Evolutionary conservation across 1,140 invertebrate genomes (phyloP).

Genomic region (Acromyrmex heyeri): DNA sequence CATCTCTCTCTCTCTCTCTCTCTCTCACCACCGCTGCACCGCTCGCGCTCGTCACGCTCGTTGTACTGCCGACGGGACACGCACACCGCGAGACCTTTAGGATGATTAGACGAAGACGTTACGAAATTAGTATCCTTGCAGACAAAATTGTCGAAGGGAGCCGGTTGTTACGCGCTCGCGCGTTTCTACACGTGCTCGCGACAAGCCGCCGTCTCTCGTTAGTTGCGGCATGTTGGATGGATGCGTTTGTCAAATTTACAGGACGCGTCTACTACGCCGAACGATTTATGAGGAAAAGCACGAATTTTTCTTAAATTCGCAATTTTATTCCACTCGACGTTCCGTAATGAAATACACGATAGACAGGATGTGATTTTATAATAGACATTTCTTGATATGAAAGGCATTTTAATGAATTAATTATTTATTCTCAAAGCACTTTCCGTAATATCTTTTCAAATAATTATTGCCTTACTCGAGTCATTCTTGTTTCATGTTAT

Average conservation of each 20-base stretch:
- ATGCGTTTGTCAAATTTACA: slow-evolving; percentile 34
- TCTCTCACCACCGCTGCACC: slow-evolving; percentile 39
- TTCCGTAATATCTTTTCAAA: background rate
- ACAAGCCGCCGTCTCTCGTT: slow-evolving; percentile 40
- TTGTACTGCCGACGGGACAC: slow-evolving; percentile 71
- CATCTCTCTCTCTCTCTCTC: slow-evolving; percentile 53
- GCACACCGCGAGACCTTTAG: slow-evolving; percentile 80
- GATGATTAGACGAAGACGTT: slow-evolving; percentile 84
- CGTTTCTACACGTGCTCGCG: slow-evolving; percentile 6
- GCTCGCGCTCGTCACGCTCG: slow-evolving; percentile 48
- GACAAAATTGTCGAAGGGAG: slow-evolving; percentile 76
- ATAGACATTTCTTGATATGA: background rate
- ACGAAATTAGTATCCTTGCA: slow-evolving; percentile 81
- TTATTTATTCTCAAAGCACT: slow-evolving; percentile 7
- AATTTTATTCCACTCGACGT: background rate
- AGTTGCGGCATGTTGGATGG: slow-evolving; percentile 56
- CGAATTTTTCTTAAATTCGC: background rate
- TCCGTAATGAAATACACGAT: background rate
- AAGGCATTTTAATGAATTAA: background rate
- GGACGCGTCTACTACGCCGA: background rate
- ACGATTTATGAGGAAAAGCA: background rate
- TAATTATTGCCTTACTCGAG: slow-evolving; percentile 2
- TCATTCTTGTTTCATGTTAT: slow-evolving; percentile 30
- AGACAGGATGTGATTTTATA: background rate
- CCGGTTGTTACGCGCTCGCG: slow-evolving; percentile 48